Evolutionary conservation across 2,113 vertebrate species (phyloP).

Genomic region (Myanophis thanlyinensis): DNA sequence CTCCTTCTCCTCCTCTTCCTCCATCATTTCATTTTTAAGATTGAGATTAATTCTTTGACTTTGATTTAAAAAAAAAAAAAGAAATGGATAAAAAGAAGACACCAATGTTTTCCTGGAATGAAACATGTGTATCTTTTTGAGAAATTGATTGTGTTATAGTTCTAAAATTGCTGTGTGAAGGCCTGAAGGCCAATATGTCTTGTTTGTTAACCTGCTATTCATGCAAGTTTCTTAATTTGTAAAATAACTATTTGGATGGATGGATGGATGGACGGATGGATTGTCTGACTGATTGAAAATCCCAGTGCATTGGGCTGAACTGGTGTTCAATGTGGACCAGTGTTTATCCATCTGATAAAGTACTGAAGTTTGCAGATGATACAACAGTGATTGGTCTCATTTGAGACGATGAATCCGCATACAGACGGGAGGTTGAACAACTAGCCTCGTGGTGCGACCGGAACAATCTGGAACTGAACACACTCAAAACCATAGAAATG

Average conservation of each 20-base stretch:
- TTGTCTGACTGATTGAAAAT: too few relatives aligned
- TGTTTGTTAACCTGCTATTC: not conserved
- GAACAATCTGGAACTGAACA: too few relatives aligned
- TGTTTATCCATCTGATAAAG: too few relatives aligned
- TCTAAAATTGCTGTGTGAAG: not conserved
- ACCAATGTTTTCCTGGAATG: conserved; percentile 10
- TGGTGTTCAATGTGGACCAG: not conserved
- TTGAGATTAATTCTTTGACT: conserved; percentile 1
- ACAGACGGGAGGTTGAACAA: too few relatives aligned
- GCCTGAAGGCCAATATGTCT: not conserved
- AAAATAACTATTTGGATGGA: not conserved
- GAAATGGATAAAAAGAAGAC: not conserved
- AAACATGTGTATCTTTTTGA: not conserved
- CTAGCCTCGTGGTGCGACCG: too few relatives aligned
- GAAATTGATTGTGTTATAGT: not conserved
- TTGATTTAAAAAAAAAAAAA: conserved; percentile 3
- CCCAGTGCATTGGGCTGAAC: not conserved
- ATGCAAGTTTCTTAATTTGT: not conserved
- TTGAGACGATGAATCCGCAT: too few relatives aligned
- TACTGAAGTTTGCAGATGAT: too few relatives aligned
- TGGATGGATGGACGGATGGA: too few relatives aligned
- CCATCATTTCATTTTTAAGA: not conserved
- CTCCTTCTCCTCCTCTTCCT: too few relatives aligned
- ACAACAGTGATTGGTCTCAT: too few relatives aligned
- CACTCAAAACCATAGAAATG: too few relatives aligned